Percentiles rank a stretch among this genome's conserved stretches.
phyloP scores from a whole-genome alignment of 2,113 vertebrate species.

The Macrotis lagotis region DNA sequence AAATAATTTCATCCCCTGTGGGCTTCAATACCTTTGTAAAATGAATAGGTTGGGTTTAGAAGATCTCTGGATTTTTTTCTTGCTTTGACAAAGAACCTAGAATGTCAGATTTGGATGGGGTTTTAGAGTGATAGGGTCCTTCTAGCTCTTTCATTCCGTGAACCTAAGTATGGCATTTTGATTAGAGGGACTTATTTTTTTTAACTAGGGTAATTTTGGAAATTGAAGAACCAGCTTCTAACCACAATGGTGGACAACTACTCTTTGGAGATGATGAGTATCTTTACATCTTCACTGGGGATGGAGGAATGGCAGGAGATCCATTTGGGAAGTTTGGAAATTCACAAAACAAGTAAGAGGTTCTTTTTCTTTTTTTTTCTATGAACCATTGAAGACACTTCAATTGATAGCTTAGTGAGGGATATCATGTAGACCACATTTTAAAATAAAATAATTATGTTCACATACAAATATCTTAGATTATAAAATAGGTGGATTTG shows the following conservation, averaged over 20 bases:
- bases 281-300: conserved; percentile 97
- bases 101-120: background rate
- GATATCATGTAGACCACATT: too few relatives aligned
- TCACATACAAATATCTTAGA: conserved; percentile 43
- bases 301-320: conserved; percentile 98
- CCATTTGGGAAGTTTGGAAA: conserved; percentile 96
- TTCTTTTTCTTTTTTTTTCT: background rate
- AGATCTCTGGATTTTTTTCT: background rate
- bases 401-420: conserved; percentile 40
- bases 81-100: background rate
- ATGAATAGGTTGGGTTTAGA: background rate
- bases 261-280: conserved; percentile 95
- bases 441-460: too few relatives aligned
- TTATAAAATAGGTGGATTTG: conserved; percentile 48
- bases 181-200: background rate
- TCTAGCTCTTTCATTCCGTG: background rate
- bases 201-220: conserved; percentile 92
- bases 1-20: background rate
- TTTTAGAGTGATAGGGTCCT: background rate
- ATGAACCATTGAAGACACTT: conserved; percentile 13
- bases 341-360: conserved; percentile 94
- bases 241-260: conserved; percentile 96
- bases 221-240: conserved; percentile 95
- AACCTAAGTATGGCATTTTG: background rate
- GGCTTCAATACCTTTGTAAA: background rate